Evolutionary conservation across 2,113 vertebrate species (phyloP), one percentile per base, ranked within the genome.

Genomic region (Camelus dromedarius): DNA sequence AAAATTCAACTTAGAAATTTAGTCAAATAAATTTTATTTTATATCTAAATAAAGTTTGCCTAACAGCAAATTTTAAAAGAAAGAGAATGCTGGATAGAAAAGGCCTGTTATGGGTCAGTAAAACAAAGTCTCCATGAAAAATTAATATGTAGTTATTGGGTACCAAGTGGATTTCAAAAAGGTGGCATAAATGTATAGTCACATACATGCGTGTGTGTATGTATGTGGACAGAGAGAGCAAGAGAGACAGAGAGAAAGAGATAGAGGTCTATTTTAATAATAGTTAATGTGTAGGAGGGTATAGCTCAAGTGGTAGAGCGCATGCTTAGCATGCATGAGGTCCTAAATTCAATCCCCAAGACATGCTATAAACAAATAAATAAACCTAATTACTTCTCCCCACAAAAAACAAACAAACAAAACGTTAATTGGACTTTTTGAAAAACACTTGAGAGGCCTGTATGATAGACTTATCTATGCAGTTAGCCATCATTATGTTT

Each of bases 41-140:
- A 22, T 73, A 81, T 91, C 10, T 8, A 93, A 93, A 92, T 96
- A 28, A n/a, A 38, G 35, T 35, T 35, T 50, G 46, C 28, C 35
- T 98, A 96, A 97, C 88, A 97, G 42, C 15, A 96, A 91, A 30
- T 50, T 94, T 91, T 96, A 80, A 95, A 97, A 97, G 87, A 91
- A 96, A 64, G 64, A 85, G 35, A 95, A 97, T 50, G 97, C 8
- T 86, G 5, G 15, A 35, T 95, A 28, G 66, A 97, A 96, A 96
- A 97, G 95, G 89, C 95, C 89, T 97, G 89, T 96, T 97, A 95
- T 60, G 70, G 93, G 92, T 89, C 46, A 96, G 90, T 26, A 94
- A 83, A 94, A 86, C 84, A 30, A 97, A 96, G 86, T 93, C 46
- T 97, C 28, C 24, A 3, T 91, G 96, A 96, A 72, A 97, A 97